Evolutionary conservation across 2,888 invertebrate genomes (phyloP), one percentile per base, ranked within the genome.

Genomic region (Drosophila austrosaltans): DNA sequence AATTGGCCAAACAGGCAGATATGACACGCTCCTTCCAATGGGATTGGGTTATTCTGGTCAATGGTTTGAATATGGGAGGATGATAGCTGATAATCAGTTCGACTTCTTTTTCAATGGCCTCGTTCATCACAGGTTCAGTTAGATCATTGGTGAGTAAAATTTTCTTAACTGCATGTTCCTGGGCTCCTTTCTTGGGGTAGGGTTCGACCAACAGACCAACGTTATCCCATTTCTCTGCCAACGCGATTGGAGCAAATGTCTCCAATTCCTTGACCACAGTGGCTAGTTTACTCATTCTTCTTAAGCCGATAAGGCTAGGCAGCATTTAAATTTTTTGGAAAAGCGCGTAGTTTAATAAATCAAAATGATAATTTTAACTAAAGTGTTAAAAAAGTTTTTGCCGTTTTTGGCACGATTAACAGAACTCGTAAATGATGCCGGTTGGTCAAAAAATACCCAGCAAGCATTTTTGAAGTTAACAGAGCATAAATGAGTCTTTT

Each of bases 201-300:
- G 98, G 98, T 90, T 98, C 97, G 10, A 98, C 94, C 30, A 99
- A 93, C 1, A 99, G 93, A 0, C 99, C 99, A 61, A 98, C 98
- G 93, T 99, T 99, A 91, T 99, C 99, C 98, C 98, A 99, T 62
- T 94, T 94, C 85, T 96, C 98, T 2, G 98, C 97, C 12, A 96
- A 92, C 1, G 93, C 91, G 39, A 94, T 91, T 7, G 96, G 95
- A 0, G 97, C 97, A 92, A 96, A 96, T 7, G 93, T 91, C 84
- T 96, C 94, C 71, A 98, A 92, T 63, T 93, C 93, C 10, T 92
- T 87, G 44, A 96, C 89, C 2, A 96, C 94, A 3, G 81, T 75
- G 8, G 62, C 63, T 3, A 90, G 73, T 10, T 42, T 71, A 40
- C 67, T 60, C 83, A 84, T 84, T 62, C 53, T 84, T 60, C 63